A percentile compares a stretch with the other conserved stretches of the same genome.
Evolutionary conservation across 64 coral and sea anemone species (phyloP).

Genomic region (Catalaphyllia jardinei): DNA sequence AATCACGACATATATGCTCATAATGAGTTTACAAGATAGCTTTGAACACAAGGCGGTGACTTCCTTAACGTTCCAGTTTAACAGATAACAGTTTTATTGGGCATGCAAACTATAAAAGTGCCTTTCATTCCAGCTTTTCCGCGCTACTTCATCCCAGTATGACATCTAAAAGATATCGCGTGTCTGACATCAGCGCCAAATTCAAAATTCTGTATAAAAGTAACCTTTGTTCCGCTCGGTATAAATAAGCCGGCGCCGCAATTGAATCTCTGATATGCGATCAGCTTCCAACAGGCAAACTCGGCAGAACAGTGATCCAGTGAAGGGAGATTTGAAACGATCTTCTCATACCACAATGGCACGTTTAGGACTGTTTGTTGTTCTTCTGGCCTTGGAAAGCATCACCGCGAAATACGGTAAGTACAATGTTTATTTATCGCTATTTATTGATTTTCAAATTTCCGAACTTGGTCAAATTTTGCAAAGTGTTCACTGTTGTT

Average conservation of each 20-base stretch:
- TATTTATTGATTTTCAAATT: background rate
- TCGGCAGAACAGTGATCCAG: background rate
- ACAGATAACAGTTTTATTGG: background rate
- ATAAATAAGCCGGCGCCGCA: background rate
- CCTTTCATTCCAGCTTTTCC: background rate
- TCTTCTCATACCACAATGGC: background rate
- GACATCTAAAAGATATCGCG: background rate
- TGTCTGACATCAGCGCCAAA: conserved; percentile 14
- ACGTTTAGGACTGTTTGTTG: background rate
- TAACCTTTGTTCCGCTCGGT: conserved; percentile 3
- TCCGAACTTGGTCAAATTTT: background rate
- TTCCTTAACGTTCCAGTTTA: background rate
- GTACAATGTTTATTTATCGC: background rate
- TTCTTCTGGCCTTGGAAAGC: background rate
- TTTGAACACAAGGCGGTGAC: background rate
- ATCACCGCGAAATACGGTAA: background rate
- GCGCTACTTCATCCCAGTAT: background rate
- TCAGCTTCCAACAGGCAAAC: background rate
- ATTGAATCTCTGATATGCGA: background rate
- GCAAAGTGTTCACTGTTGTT: background rate
- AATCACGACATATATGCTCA: background rate
- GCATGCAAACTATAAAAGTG: background rate
- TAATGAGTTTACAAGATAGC: background rate
- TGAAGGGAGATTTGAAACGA: background rate
- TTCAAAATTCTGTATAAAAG: conserved; percentile 12